Conservation (phyloP, 2,113 vertebrate species). For the Hystrix cristata region DNA sequence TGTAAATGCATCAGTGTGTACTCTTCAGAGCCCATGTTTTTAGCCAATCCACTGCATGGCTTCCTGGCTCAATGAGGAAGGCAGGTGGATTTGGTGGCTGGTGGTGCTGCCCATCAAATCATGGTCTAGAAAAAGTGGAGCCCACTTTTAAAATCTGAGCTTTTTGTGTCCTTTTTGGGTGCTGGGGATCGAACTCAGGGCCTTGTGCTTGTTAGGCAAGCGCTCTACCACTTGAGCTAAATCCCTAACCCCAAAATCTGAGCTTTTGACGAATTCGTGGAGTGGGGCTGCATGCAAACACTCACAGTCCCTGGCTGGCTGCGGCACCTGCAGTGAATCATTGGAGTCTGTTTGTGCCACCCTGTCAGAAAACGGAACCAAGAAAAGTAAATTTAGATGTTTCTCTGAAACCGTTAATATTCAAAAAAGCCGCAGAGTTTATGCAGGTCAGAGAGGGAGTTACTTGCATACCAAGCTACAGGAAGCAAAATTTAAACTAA, state of each 20-base stretch:
- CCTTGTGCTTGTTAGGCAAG: too few species aligned
- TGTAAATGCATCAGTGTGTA: not conserved
- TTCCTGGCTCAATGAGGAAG: not conserved
- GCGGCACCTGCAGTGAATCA: not conserved
- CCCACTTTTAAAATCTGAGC: not conserved
- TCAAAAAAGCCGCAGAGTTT: not conserved
- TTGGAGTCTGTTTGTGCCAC: not conserved
- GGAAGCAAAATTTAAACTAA: not conserved
- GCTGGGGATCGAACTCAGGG: too few species aligned
- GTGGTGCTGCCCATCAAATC: not conserved
- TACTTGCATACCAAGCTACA: not conserved
- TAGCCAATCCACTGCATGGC: not conserved
- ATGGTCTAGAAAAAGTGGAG: not conserved
- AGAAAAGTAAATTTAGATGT: constrained; percentile 54
- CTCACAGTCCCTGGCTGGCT: not conserved
- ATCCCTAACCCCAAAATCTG: too few species aligned
- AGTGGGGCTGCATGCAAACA: not conserved
- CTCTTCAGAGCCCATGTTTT: constrained; percentile 6
- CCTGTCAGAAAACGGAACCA: constrained; percentile 25
- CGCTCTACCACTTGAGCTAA: too few species aligned
- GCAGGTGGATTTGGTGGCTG: not conserved
- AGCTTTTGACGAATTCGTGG: not conserved
- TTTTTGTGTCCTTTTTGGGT: not conserved
- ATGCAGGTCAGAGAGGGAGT: not conserved
- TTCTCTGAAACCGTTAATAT: constrained; percentile 61